These are phyloP conservation scores for Microtus pennsylvanicus DNA, from an alignment of 2,113 vertebrate genomes.

Conservation along the genomic window DNA sequence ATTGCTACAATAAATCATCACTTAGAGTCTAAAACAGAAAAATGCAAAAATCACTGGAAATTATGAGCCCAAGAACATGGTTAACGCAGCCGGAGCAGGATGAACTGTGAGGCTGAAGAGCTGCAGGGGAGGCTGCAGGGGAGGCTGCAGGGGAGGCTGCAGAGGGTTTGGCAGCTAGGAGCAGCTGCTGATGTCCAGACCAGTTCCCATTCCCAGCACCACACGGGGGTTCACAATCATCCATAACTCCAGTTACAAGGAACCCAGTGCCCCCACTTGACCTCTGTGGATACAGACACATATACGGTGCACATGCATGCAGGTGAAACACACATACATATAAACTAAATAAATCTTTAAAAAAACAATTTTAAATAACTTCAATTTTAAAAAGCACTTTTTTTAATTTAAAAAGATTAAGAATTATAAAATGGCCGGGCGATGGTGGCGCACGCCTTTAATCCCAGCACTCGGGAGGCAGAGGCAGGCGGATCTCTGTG, in stretches of 20 bases:
- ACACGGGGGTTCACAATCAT: neutral
- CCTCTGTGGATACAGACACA: neutral
- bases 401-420: constrained; percentile 47
- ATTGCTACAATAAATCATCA: constrained; percentile 16
- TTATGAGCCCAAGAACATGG: neutral
- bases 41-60: constrained; percentile 8
- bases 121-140: constrained; percentile 1
- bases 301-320: neutral
- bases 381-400: neutral
- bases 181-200: neutral
- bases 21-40: constrained; percentile 29
- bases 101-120: constrained; percentile 28
- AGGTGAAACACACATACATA: neutral
- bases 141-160: constrained; percentile 13
- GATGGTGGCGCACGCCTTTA: no score
- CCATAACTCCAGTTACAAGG: neutral
- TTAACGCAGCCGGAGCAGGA: neutral
- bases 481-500: no score
- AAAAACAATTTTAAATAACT: neutral
- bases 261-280: neutral
- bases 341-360: neutral
- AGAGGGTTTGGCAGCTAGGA: neutral
- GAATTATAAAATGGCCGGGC: constrained; percentile 51
- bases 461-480: no score
- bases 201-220: neutral